Percentiles rank a stretch among this genome's conserved stretches.
These are phyloP conservation scores for Augochlorella aurata DNA, from an alignment of 2,888 invertebrate species.

Conservation along the genomic window DNA sequence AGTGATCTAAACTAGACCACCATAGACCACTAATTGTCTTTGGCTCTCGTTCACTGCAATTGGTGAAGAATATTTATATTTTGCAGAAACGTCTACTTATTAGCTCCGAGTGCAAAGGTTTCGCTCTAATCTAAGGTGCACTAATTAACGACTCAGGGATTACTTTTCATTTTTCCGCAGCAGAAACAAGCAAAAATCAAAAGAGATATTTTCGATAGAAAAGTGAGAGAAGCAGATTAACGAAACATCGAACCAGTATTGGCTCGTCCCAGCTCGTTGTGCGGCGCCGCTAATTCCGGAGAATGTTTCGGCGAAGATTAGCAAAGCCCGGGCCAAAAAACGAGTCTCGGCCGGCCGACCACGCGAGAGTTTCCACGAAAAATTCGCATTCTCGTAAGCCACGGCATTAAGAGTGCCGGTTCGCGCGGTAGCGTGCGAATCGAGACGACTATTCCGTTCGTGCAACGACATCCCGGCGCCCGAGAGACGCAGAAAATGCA, in stretches of 20 bases:
- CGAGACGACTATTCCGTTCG: slow-evolving; percentile 34
- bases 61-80: too few species aligned
- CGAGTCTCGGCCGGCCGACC: background rate
- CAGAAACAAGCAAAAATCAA: too few species aligned
- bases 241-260: background rate
- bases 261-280: background rate
- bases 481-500: slow-evolving; percentile 15
- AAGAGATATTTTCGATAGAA: too few species aligned
- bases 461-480: slow-evolving; percentile 34
- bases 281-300: background rate
- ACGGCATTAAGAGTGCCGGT: background rate
- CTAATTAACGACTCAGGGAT: too few species aligned
- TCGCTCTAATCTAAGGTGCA: too few species aligned
- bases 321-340: background rate
- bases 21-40: too few species aligned
- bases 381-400: slow-evolving; percentile 32
- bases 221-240: background rate
- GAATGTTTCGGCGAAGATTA: background rate
- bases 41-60: too few species aligned
- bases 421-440: slow-evolving; percentile 32
- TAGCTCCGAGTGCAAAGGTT: too few species aligned
- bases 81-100: too few species aligned
- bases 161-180: too few species aligned
- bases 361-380: slow-evolving; percentile 32
- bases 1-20: too few species aligned